Evolutionary conservation across 1,140 invertebrate species (phyloP), one percentile per base, ranked within the genome.

Genomic region (Drosophila kanapiae): DNA sequence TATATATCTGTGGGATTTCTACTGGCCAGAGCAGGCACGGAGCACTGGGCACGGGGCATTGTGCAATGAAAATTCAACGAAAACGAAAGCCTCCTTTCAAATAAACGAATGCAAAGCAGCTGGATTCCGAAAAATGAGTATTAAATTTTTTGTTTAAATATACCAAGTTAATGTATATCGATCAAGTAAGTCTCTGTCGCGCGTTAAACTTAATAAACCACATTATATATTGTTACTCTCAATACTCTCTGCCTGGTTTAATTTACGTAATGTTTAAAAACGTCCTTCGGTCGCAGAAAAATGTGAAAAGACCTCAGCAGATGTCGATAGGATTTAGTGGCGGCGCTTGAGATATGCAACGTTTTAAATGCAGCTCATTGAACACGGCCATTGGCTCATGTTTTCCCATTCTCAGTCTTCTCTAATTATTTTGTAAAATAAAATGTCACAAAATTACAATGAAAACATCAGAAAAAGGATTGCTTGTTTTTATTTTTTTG

Each of bases 41-140:
- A 35, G 47, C 45, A 75, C 47, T 58, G 31, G 38, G 29, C 62
- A 68, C 54, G 51, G 35, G 37, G 29, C 47, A 69, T 57, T 82
- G 58, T 78, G 71, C 80, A 84, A 72, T 72, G 75, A 81, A 90
- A 88, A 78, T 78, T 54, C 53, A 54, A 54, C 53, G 18, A 54
- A 78, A 83, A 81, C 58, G 58, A 67, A 70, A 49, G 49, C 68
- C 67, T 62, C 23, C 48, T 23, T 31, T 29, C 76, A 48, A 75
- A 23, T 65, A 76, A 79, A 62, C 29, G 27, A 80, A 74, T 56
- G 49, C 62, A 79, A 85, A 90, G 68, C 67, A 64, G 78, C 64
- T 74, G 71, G 58, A 80, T 64, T 57, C 58, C 74, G 67, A 64
- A 62, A 79, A 90, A 64, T 83, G 61, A 62, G 61, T 53, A 76